phyloP scores from a whole-genome alignment of 1,140 invertebrate genomes.

The Trichomalopsis sarcophagae region DNA sequence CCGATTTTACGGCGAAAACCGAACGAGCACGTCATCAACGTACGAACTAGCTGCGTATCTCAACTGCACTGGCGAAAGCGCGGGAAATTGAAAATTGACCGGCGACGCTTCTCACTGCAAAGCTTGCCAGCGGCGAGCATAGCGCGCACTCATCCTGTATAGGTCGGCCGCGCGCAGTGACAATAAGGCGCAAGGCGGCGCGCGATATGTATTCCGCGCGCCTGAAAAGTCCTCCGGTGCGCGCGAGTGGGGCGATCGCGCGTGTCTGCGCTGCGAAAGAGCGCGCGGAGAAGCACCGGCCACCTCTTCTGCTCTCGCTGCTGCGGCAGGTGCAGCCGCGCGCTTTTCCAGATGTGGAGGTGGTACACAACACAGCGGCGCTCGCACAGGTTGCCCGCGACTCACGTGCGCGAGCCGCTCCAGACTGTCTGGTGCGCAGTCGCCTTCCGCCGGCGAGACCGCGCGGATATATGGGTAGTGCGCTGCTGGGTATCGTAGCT shows the following conservation, averaged over 20 bases:
- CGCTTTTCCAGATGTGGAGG: not conserved
- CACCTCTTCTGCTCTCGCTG: not conserved
- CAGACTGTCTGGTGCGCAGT: constrained; percentile 39
- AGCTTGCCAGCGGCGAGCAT: not conserved
- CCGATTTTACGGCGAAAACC: not conserved
- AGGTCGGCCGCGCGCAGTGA: not conserved
- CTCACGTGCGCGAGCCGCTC: constrained; percentile 30
- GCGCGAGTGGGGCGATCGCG: not conserved
- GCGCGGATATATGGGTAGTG: not conserved
- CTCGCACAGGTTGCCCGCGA: not conserved
- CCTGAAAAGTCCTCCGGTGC: not conserved
- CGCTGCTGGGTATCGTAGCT: not conserved
- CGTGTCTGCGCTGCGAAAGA: constrained; percentile 3
- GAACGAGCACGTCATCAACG: not conserved
- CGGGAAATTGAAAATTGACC: not conserved
- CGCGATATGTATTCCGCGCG: constrained; percentile 11
- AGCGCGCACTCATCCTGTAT: not conserved
- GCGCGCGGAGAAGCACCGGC: not conserved
- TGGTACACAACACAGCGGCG: not conserved
- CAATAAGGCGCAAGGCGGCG: not conserved
- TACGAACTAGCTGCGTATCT: no score
- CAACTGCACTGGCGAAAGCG: not conserved
- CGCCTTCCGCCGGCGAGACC: constrained; percentile 25
- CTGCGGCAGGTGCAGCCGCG: not conserved
- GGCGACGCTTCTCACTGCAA: no score